Evolutionary conservation across 2,888 invertebrate genomes (phyloP), one percentile per base, ranked within the genome.

Genomic region (Lasioglossum figueresi): DNA sequence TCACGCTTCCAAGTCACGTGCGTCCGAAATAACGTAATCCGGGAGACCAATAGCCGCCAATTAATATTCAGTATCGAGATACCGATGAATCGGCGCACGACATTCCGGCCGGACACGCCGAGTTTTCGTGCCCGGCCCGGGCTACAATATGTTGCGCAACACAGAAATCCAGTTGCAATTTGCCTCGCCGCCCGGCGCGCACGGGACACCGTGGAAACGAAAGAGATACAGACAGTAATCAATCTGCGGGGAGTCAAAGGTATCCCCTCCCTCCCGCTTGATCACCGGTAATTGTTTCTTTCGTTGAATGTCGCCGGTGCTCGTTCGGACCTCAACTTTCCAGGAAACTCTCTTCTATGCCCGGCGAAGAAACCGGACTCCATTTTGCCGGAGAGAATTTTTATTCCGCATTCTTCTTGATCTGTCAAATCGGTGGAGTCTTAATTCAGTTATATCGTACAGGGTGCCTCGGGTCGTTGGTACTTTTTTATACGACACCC

Each of bases 21-120:
- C 88, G 75, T 68, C 59, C 85, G 84, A 76, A 90, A 90, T 90
- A 90, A 90, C 90, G 90, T 90, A 90, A 90, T 90, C 84, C 85
- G 76, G 79, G 82, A 80, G 80, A 88, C 86, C 90, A 88, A 90
- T 90, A 90, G 85, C 85, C 83, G 80, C 77, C 90, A 88, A 90
- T 90, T 90, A 90, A 90, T 90, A 90, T 90, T 90, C 90, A 80
- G 86, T 83, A 90, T 90, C 88, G 86, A 84, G 84, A 81, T 83
- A 81, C 79, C 90, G 84, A 89, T 84, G 85, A 85, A 89, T 86
- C 88, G 86, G 63, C 72, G 68, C 74, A 80, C 85, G 84, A 45
- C 84, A 83, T 81, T 82, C 84, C 37, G 48, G 81, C 70, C 79
- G 71, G 78, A 78, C 82, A 77, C 88, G 77, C 79, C 81, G 88